Evolutionary conservation across 2,113 vertebrate species (phyloP), one percentile per base, ranked within the genome.

Genomic region (Macaca fascicularis): DNA sequence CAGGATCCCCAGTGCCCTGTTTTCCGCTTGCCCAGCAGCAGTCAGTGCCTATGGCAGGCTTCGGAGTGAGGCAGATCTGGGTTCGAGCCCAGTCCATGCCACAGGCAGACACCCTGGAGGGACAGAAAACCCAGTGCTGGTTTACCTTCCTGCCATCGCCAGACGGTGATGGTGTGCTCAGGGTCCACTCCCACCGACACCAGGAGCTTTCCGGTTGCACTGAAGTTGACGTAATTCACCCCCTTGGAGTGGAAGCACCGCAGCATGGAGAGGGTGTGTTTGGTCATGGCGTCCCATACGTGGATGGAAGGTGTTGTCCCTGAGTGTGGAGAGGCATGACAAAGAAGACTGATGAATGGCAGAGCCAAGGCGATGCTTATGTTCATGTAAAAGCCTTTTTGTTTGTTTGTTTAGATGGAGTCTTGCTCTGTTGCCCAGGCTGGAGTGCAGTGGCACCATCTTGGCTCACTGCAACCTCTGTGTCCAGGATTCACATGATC

Each of bases 91-190:
- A 69, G 80, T 70, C 35, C 27, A 35, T 0, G 2, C 23, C 27
- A 1, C 20, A 8, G 13, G 43, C 14, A 1, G 40, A 25, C 52
- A 48, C 40, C 23, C n/a, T 1, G 0, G 14, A n/a, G 10, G 40
- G 16, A 30, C 13, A 20, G 20, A 25, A 55, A 2, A 57, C 2
- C 12, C 0, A 0, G 3, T 32, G 27, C 52, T 30, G 20, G 0
- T 23, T 85, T 98, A 99, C 99, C 99, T 99, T 99, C 99, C 70
- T 99, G 99, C 99, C 99, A 99, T 89, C 99, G 98, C 99, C 99
- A 99, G 80, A 99, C 99, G 0, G 99, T 99, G 98, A 99, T 99
- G 76, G 99, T 99, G 95, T 99, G 99, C 52, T 99, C 99, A 0
- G 99, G 99, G 95, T 99, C 99, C 45, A 99, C 99, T 22, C 99